Percentiles rank a stretch among this genome's conserved stretches.
These are phyloP conservation scores for Coreoperca whiteheadi DNA, from an alignment of 2,113 vertebrate genomes.

Conservation along the genomic window DNA sequence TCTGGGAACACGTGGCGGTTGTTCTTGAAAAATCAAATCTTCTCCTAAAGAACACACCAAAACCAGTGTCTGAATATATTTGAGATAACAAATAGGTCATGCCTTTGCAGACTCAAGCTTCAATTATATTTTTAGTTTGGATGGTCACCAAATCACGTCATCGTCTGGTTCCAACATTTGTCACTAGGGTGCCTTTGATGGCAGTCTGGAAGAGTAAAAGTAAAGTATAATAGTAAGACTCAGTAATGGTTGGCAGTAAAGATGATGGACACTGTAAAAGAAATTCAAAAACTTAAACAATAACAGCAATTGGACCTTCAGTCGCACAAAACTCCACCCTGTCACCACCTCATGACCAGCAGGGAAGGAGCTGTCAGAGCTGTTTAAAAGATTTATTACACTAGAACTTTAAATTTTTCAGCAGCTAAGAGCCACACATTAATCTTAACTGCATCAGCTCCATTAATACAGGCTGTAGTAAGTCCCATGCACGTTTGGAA, in stretches of 20 bases:
- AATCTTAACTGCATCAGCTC: conserved; percentile 25
- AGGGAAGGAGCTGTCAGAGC: conserved; percentile 54
- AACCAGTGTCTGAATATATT: not conserved
- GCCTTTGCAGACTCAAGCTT: not conserved
- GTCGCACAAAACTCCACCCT: not conserved
- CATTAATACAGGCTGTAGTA: conserved; percentile 30
- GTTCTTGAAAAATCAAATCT: not conserved
- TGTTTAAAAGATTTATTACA: conserved; percentile 60
- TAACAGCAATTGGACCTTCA: conserved; percentile 34
- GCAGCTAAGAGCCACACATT: conserved; percentile 38
- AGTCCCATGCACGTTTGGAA: not conserved
- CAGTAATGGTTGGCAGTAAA: not conserved
- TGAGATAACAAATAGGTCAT: not conserved
- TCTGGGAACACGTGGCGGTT: not conserved
- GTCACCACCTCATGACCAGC: conserved; percentile 33
- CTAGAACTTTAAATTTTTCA: conserved; percentile 47
- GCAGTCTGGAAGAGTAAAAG: not conserved
- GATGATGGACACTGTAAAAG: not conserved
- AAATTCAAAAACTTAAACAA: not conserved
- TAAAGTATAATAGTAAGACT: not conserved
- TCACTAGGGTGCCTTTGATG: not conserved
- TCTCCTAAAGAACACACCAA: not conserved
- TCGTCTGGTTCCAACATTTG: not conserved
- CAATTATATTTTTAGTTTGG: not conserved
- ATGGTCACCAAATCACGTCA: too few relatives aligned